Conservation (phyloP, 1,140 invertebrate species). For the Helicoverpa zea region DNA sequence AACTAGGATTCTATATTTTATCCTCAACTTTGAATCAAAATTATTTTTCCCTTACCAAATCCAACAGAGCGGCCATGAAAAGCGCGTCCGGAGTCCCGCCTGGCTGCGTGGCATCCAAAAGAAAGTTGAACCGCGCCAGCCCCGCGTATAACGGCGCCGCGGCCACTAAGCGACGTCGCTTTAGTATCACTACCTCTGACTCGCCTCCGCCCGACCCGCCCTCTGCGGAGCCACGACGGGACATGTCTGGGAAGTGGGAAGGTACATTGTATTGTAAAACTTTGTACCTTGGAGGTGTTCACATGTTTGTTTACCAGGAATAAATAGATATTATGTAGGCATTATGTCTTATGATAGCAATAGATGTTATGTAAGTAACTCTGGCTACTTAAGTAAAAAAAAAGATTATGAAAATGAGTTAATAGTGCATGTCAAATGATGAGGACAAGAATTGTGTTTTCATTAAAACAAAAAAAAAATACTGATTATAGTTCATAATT, state of each 20-base stretch:
- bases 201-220: slow-evolving; percentile 92
- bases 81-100: slow-evolving; percentile 98
- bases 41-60: slow-evolving; percentile 91
- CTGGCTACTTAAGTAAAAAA: no score
- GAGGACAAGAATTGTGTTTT: no score
- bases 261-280: not conserved
- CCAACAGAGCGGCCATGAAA: slow-evolving; percentile 97
- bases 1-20: no score
- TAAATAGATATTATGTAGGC: no score
- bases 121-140: slow-evolving; percentile 94
- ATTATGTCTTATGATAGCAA: no score
- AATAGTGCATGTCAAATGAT: no score
- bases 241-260: slow-evolving; percentile 88
- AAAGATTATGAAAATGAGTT: no score
- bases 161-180: slow-evolving; percentile 93
- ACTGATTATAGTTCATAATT: no score
- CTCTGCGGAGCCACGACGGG: slow-evolving; percentile 94
- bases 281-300: no score
- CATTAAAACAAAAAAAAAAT: no score
- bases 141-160: slow-evolving; percentile 92
- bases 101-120: slow-evolving; percentile 98
- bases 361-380: no score
- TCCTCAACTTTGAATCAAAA: not conserved
- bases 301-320: no score
- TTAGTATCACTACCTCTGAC: slow-evolving; percentile 95